Percentiles rank a stretch among this genome's conserved stretches.
Evolutionary conservation across 2,797 vertebrate species (phyloP).

Genomic region (Pelobates cultripes): DNA sequence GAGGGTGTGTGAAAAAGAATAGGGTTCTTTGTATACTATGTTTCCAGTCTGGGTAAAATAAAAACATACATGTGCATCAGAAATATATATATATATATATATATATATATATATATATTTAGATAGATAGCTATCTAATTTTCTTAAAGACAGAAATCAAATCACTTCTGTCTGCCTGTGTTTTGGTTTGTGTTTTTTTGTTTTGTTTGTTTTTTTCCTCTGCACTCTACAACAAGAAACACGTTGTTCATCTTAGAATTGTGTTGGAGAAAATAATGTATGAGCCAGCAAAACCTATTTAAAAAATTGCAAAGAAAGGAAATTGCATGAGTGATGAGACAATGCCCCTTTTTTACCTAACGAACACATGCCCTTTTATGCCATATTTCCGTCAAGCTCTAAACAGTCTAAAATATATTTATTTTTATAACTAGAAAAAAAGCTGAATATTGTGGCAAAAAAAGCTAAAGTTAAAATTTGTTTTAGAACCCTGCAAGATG

Average conservation of each 20-base stretch:
- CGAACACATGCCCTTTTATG: conserved; percentile 35
- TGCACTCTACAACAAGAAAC: conserved; percentile 64
- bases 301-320: conserved; percentile 22
- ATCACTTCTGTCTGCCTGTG: neutral
- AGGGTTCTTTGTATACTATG: neutral
- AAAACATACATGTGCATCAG: conserved; percentile 4
- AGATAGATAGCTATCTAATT: neutral
- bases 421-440: neutral
- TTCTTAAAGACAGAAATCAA: neutral
- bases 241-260: conserved; percentile 64
- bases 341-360: conserved; percentile 27
- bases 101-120: neutral
- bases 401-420: neutral
- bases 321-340: conserved; percentile 11
- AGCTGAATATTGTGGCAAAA: neutral
- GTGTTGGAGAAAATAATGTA: conserved; percentile 56
- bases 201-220: conserved; percentile 13
- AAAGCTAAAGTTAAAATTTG: too few relatives aligned
- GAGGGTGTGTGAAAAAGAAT: neutral
- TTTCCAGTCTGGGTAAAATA: neutral
- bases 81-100: neutral
- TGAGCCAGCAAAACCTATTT: conserved; percentile 59
- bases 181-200: neutral
- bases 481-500: too few relatives aligned
- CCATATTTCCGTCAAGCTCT: neutral